Base-by-base conservation (phyloP, 2,113 vertebrate species). In the Hippocampus barbouri region DNA sequence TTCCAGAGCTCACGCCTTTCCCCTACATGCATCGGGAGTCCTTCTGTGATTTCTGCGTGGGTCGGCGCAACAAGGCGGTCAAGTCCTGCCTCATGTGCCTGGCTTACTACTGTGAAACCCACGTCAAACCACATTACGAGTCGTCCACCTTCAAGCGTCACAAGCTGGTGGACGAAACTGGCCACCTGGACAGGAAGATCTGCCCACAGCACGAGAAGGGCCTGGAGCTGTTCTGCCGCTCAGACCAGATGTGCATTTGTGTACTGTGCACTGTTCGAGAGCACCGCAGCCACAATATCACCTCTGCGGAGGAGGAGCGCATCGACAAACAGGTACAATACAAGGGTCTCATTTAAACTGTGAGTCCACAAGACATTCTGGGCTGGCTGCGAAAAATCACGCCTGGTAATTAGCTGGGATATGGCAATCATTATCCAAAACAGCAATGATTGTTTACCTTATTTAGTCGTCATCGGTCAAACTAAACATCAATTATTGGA, bases 21-120 rank as follows among this genome's bases (percentile, higher is more conserved):
- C 91, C 90, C 0, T 43, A 87, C 81, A 78, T 91, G 75, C 79
- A 85, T 1, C 18, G 62, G 0, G 90, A 89, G 1, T 86, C 92
- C 30, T 85, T 86, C 67, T 95, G 94, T 49, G 93, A 95, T 30
- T 93, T 92, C 77, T 95, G 94, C 69, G 88, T 93, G 0, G 92
- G 89, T 5, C 40, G 16, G 0, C 92, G 91, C 0, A 89, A 78
- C 72, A 93, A 86, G 70, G 93, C 87, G 0, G 83, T 93, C 20
- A 93, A 93, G 77, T 93, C 92, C 0, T 96, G 93, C 77, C 89
- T 93, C 38, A 69, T 78, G 62, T 95, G 94, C 16, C 53, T 94
- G 27, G 92, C 79, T 0, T 92, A 92, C 74, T 88, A 95, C 87
- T 96, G 94, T 53, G 91, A 92, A 76, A 88, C 88, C 0, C 94